A percentile compares a stretch with the other conserved stretches of the same genome.
These are phyloP conservation scores for Nematostella vectensis DNA, from an alignment of 92 coral and sea anemone species.

Conservation along the genomic window DNA sequence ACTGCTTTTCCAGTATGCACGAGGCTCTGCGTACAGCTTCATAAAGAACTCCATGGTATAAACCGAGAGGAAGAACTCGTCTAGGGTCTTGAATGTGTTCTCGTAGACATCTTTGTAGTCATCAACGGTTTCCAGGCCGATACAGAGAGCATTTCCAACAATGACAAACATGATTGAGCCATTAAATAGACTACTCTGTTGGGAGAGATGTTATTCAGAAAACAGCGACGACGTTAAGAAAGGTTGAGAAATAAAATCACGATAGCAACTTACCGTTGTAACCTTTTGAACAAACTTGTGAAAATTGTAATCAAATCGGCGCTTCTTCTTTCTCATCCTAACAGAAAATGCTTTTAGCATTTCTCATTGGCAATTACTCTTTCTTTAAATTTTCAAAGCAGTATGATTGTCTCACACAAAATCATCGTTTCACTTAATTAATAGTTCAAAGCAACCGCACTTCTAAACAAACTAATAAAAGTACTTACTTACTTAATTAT, in stretches of 20 bases:
- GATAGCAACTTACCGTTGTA: constrained; percentile 70
- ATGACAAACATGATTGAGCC: constrained; percentile 90
- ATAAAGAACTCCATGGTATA: constrained; percentile 93
- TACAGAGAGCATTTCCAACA: constrained; percentile 68
- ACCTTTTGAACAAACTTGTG: constrained; percentile 82
- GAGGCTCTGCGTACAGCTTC: constrained; percentile 88
- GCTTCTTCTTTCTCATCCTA: constrained; percentile 20
- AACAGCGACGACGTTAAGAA: constrained; percentile 10
- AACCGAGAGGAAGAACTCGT: constrained; percentile 81
- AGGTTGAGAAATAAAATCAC: not conserved
- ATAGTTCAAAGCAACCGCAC: too few relatives aligned
- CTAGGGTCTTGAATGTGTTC: constrained; percentile 61
- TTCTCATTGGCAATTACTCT: too few relatives aligned
- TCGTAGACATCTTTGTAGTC: constrained; percentile 37
- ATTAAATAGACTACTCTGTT: constrained; percentile 67
- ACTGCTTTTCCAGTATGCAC: constrained; percentile 91
- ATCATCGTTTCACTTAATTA: too few relatives aligned
- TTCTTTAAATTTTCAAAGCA: too few relatives aligned
- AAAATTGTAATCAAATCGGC: constrained; percentile 75
- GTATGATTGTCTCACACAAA: too few relatives aligned
- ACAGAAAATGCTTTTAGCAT: too few relatives aligned
- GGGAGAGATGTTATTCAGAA: not conserved
- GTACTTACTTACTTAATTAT: too few relatives aligned
- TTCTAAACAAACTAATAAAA: too few relatives aligned
- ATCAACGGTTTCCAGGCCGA: constrained; percentile 90